Evolutionary conservation across 1,140 invertebrate species (phyloP).

Genomic region (Uloborus diversus): DNA sequence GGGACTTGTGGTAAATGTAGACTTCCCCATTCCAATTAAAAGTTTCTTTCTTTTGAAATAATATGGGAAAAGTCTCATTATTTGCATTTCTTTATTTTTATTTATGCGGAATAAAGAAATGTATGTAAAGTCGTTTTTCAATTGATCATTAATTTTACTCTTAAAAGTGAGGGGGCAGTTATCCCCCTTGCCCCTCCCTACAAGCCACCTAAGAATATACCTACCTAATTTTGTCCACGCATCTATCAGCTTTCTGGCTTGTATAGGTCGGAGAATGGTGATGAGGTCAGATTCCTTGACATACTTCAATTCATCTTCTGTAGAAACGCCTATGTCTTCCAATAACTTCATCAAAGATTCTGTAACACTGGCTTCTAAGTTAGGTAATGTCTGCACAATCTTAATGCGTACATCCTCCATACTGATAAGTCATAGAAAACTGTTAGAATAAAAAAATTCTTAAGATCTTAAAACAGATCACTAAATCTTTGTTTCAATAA

Average conservation of each 20-base stretch:
- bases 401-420: not conserved
- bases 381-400: not conserved
- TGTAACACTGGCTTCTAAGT: not conserved
- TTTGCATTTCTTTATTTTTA: no score
- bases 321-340: not conserved
- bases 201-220: no score
- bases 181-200: no score
- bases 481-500: no score
- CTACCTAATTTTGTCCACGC: not conserved
- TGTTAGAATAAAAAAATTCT: not conserved
- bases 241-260: not conserved
- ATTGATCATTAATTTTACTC: no score
- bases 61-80: no score
- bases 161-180: no score
- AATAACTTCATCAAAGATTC: not conserved
- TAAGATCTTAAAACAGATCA: not conserved
- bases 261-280: not conserved
- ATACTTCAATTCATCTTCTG: not conserved
- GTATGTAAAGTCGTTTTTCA: no score
- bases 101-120: no score
- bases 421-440: not conserved
- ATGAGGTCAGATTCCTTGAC: not conserved
- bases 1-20: no score
- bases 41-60: no score
- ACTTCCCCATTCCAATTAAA: no score